Conservation (phyloP, 2,113 vertebrate species). For the Thamnophis sirtalis region DNA sequence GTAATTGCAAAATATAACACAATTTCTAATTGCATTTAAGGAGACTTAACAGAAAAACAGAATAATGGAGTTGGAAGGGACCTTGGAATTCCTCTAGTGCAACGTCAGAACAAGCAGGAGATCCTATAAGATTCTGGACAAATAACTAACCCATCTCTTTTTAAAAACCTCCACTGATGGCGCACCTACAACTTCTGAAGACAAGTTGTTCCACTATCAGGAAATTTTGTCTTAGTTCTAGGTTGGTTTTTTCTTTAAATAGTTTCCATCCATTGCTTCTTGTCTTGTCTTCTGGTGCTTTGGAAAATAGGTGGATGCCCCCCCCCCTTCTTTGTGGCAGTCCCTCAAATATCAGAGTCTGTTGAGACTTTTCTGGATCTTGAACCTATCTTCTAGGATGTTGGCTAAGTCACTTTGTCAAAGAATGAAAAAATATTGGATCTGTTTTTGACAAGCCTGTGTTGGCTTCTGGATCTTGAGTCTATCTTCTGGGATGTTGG, state of each 20-base stretch:
- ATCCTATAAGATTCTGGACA: not conserved
- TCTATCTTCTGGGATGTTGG: not conserved
- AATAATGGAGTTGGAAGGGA: too few species aligned
- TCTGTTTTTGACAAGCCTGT: too few species aligned
- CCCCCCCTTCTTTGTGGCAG: not conserved
- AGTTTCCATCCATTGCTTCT: not conserved
- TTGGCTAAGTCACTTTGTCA: too few species aligned
- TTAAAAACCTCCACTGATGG: not conserved
- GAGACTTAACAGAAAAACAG: not conserved
- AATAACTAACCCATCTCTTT: not conserved
- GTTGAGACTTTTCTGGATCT: not conserved
- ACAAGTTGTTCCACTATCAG: not conserved
- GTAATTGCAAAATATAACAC: constrained; percentile 9
- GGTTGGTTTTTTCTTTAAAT: not conserved
- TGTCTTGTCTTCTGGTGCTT: not conserved
- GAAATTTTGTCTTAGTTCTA: not conserved
- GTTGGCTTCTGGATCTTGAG: not conserved
- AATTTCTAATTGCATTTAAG: not conserved
- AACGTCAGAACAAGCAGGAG: not conserved
- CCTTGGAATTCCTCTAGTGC: not conserved
- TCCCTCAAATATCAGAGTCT: not conserved
- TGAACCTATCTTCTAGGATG: not conserved
- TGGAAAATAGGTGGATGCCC: too few species aligned
- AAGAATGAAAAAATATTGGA: too few species aligned
- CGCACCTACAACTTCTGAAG: not conserved